Evolutionary conservation across 2,888 invertebrate species (phyloP), one percentile per base, ranked within the genome.

Genomic region (Cybosia mesomella): DNA sequence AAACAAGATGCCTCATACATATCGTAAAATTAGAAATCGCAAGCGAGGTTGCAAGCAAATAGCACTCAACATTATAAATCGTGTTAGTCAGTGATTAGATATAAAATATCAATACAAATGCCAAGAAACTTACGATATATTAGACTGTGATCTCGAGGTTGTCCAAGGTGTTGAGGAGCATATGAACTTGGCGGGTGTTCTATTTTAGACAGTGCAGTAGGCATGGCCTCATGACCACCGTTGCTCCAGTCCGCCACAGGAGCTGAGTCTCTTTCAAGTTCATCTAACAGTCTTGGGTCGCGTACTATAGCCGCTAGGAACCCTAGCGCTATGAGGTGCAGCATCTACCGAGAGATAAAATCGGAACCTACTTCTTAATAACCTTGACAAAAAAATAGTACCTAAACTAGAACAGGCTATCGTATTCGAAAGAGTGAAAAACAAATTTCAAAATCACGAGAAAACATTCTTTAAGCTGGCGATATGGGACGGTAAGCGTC

Each of bases 241-340:
- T 93, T 92, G 58, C 88, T 83, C 91, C 89, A 92, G 71, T 91
- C 89, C 0, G 89, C 84, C 0, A 94, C 82, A 0, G 92, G 88
- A 8, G 95, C 91, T 0, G 95, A 92, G 75, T 95, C 96, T 0
- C 94, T 91, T 77, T 96, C 95, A 70, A 96, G 87, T 78, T 96
- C 96, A 66, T 96, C 95, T 82, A 97, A 93, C 79, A 97, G 95
- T 61, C 96, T 96, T 32, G 97, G 97, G 87, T 97, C 97, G 62
- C 97, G 95, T 87, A 97, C 96, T 64, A 97, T 96, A 60, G 97
- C 96, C 21, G 97, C 97, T 81, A 98, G 90, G 74, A 97, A 96
- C 60, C 97, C 97, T 77, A 98, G 90, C 0, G 97, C 97, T 82
- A 98, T 88, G 70, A 98, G 95, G 86, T 98, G 97, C 64, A 98